Conservation (phyloP, 2,797 vertebrate genomes). For the Sarcophilus harrisii region DNA sequence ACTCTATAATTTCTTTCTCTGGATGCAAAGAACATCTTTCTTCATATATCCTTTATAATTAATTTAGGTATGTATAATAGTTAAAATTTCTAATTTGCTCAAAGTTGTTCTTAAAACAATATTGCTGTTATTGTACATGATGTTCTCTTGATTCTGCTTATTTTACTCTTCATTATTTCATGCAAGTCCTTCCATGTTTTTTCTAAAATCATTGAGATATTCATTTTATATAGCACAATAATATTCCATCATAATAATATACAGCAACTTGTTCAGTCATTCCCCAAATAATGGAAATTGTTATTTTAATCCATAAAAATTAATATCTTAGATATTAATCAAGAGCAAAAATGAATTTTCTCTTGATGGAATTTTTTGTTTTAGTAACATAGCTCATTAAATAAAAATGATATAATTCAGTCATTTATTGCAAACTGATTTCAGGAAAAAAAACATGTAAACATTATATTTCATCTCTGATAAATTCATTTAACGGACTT, state of each 20-base stretch:
- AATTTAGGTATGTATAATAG: background rate
- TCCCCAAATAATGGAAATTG: background rate
- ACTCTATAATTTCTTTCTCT: background rate
- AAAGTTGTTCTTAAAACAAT: background rate
- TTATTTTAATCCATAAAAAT: background rate
- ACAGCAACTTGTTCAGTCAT: background rate
- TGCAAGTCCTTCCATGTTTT: background rate
- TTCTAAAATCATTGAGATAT: background rate
- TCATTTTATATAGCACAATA: background rate
- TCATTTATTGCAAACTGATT: conserved; percentile 20
- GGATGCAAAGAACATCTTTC: background rate
- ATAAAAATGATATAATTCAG: background rate
- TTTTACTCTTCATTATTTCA: background rate
- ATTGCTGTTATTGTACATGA: background rate
- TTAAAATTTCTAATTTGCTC: background rate
- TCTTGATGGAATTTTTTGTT: background rate
- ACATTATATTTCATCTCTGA: background rate
- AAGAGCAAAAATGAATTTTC: background rate
- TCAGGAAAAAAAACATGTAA: background rate
- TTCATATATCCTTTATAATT: background rate
- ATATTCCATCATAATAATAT: background rate
- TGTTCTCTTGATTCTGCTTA: background rate
- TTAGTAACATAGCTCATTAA: background rate
- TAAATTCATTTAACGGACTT: background rate
- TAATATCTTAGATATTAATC: background rate